Conservation (phyloP, 2,888 invertebrate species). For the Himalopsyche anomala region DNA sequence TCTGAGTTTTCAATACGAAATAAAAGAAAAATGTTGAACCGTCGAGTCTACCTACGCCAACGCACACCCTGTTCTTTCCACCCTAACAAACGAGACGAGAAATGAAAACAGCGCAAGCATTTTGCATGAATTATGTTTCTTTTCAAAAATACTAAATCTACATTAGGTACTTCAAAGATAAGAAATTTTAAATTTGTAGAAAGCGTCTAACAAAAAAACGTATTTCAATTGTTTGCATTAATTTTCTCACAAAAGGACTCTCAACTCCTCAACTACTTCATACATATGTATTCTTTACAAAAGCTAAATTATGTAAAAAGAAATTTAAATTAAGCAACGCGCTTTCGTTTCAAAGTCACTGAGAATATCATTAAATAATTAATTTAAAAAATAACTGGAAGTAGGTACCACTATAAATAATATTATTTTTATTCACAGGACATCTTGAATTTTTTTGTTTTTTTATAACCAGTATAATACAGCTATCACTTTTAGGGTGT, state of each 20-base stretch:
- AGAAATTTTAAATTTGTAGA: constrained; percentile 40
- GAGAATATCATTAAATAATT: background rate
- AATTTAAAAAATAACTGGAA: background rate
- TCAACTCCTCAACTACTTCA: constrained; percentile 9
- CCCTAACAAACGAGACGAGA: constrained; percentile 29
- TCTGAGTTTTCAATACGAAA: constrained; percentile 1
- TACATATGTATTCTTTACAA: constrained; percentile 35
- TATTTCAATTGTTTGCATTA: constrained; percentile 43
- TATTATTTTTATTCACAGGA: too few species aligned
- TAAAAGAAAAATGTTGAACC: background rate
- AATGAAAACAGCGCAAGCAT: constrained; percentile 38
- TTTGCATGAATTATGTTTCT: constrained; percentile 39
- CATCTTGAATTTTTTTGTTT: too few species aligned
- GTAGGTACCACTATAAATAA: too few species aligned
- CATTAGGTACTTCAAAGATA: constrained; percentile 43
- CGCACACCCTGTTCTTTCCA: constrained; percentile 24
- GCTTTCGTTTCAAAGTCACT: constrained; percentile 16
- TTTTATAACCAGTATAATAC: too few species aligned
- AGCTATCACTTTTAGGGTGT: too few species aligned
- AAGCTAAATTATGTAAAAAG: background rate
- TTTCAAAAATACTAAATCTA: constrained; percentile 41
- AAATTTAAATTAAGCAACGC: constrained; percentile 13
- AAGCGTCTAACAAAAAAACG: constrained; percentile 34
- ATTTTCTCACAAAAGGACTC: constrained; percentile 22
- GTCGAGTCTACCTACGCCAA: background rate